phyloP scores from a whole-genome alignment of 2,888 invertebrate species.

The Seladonia tumulorum region DNA sequence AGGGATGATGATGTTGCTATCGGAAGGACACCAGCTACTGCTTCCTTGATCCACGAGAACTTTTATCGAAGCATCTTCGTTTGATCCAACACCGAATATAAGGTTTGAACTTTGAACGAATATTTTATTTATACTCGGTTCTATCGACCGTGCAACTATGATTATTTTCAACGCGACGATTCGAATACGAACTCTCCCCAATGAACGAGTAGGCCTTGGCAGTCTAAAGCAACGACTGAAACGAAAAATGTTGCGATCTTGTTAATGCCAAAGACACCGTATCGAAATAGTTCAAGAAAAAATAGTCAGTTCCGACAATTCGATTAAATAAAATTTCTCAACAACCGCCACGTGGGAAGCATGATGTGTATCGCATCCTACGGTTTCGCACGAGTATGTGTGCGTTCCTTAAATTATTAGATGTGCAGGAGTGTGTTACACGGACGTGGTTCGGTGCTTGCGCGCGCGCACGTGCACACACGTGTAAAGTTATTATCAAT shows the following conservation, averaged over 20 bases:
- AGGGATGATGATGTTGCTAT: conserved; percentile 65
- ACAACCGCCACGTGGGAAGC: conserved; percentile 53
- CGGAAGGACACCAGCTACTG: conserved; percentile 49
- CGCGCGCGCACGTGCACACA: conserved; percentile 39
- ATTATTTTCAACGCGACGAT: too few relatives aligned
- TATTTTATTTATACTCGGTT: not conserved
- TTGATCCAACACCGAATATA: conserved; percentile 61
- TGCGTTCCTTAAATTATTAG: conserved; percentile 54
- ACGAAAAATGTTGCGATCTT: too few relatives aligned
- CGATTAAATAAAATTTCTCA: conserved; percentile 8
- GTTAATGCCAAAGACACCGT: not conserved
- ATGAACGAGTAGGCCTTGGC: too few relatives aligned
- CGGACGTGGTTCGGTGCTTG: conserved; percentile 37
- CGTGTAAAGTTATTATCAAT: conserved; percentile 71
- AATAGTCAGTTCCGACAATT: not conserved
- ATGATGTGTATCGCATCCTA: conserved; percentile 10
- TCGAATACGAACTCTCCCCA: too few relatives aligned
- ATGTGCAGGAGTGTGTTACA: conserved; percentile 31
- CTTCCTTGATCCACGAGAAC: conserved; percentile 67
- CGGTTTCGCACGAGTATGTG: conserved; percentile 10
- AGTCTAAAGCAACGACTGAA: too few relatives aligned
- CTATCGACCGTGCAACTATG: too few relatives aligned
- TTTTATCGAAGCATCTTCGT: conserved; percentile 33
- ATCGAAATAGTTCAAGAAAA: not conserved
- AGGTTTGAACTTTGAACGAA: conserved; percentile 42